Evolutionary conservation across 2,797 vertebrate genomes (phyloP).

Genomic region (Cuculus canorus): DNA sequence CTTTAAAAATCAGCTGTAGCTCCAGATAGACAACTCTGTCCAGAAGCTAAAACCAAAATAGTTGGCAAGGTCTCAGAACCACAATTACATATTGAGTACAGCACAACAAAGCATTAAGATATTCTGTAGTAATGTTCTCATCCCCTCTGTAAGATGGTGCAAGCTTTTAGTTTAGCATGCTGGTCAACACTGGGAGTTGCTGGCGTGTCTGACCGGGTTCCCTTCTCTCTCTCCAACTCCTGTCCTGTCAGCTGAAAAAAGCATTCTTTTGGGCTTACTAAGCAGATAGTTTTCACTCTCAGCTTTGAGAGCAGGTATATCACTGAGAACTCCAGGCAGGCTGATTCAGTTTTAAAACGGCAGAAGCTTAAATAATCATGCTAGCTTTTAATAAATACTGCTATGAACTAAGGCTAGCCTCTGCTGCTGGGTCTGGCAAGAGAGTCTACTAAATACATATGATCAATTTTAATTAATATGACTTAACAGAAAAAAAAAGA

Average conservation of each 20-base stretch:
- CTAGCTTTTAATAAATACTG: neutral
- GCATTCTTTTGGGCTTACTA: neutral
- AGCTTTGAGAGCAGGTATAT: neutral
- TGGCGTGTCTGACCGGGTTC: neutral
- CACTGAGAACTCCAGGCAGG: neutral
- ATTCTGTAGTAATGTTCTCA: neutral
- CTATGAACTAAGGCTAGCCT: neutral
- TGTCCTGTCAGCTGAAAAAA: neutral
- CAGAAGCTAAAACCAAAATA: neutral
- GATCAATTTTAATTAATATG: neutral
- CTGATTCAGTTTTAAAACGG: neutral
- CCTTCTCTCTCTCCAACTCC: neutral
- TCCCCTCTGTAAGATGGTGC: neutral
- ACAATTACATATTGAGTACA: accelerated
- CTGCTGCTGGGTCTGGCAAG: neutral
- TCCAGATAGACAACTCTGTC: neutral
- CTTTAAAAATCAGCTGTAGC: neutral
- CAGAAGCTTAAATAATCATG: neutral
- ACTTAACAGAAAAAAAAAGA: neutral
- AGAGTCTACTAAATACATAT: neutral
- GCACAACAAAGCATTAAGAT: neutral
- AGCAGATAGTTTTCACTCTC: neutral
- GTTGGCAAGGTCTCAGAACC: neutral
- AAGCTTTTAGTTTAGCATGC: neutral
- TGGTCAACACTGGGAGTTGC: neutral